Base-by-base conservation (phyloP, 2,113 vertebrate species). In the Noctilio leporinus region DNA sequence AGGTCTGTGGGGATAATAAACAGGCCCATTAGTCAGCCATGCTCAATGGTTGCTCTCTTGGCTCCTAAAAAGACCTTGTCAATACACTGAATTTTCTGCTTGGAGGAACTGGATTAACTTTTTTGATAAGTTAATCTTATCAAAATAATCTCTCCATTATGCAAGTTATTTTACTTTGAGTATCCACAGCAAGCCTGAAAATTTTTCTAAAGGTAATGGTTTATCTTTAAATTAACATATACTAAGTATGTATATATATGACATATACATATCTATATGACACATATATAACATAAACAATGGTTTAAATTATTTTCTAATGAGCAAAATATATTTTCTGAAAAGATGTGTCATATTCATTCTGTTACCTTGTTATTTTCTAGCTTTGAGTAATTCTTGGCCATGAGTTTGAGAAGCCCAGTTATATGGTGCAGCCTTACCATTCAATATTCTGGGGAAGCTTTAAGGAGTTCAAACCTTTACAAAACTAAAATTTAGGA, bases 81-180 rank as follows among this genome's bases (percentile, higher is more conserved):
- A 43, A 22, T 12, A 40, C 17, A 26, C 43, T 49, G 43, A 49
- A 43, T 62, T 80, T 80, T 87, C n/a, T 89, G 40, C 59, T 49
- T 82, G 53, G 33, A 67, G 49, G 67, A 70, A 10, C n/a, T 69
- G 38, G 38, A 84, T 96, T 87, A 87, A 67, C 9, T 92, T 96
- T 85, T 96, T 87, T 57, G 92, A 78, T 91, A 86, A 92, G 57
- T n/a, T n/a, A n/a, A n/a, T n/a, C n/a, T n/a, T n/a, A n/a, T n/a
- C n/a, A n/a, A n/a, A n/a, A n/a, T n/a, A n/a, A n/a, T 11, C 45
- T 87, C n/a, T 85, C 57, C 38, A 89, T 83, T 93, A 45, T 86
- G 12, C n/a, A 80, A 91, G 47, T 86, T 53, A 69, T 91, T 95
- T 96, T 86, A 57, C 30, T 86, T 89, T 55, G 17, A 12, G 33